Percentiles rank a stretch among this genome's conserved stretches.
Conservation (phyloP, 2,113 vertebrate genomes). For the Clarias macrocephalus region DNA sequence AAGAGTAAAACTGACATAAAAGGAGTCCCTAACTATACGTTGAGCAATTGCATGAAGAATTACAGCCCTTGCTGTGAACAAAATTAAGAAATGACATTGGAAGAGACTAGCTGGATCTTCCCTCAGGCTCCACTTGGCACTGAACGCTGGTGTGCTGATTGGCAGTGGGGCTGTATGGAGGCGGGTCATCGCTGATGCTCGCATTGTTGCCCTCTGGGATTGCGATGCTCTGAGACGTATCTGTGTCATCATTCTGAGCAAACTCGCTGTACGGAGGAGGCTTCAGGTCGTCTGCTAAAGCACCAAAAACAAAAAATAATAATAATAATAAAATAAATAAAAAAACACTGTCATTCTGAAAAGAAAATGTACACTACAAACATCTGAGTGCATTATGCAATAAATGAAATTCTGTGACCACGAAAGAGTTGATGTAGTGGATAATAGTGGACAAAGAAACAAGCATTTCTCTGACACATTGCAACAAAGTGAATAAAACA, state of each 20-base stretch:
- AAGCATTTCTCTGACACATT: neutral
- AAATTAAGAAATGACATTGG: conserved; percentile 27
- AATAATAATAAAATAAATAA: neutral
- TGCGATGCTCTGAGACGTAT: conserved; percentile 57
- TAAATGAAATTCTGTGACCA: neutral
- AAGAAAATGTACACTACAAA: neutral
- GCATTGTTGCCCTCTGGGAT: conserved; percentile 66
- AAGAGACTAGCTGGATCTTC: conserved; percentile 59
- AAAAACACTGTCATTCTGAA: neutral
- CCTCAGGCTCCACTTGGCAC: conserved; percentile 53
- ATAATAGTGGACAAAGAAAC: neutral
- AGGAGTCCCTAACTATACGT: conserved; percentile 15
- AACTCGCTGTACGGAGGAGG: conserved; percentile 81
- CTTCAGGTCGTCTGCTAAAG: conserved; percentile 78
- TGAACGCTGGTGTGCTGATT: conserved; percentile 38
- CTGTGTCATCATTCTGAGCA: conserved; percentile 55
- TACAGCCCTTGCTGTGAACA: conserved; percentile 37
- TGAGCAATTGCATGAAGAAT: conserved; percentile 9
- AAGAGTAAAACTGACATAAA: conserved; percentile 19
- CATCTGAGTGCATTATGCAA: neutral
- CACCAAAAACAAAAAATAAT: neutral
- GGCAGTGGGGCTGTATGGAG: conserved; percentile 73
- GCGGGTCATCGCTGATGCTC: conserved; percentile 73
- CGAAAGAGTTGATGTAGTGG: neutral
- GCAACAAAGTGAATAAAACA: neutral